Conservation (phyloP, 92 coral and sea anemone species). For the Phenganax marumi region DNA sequence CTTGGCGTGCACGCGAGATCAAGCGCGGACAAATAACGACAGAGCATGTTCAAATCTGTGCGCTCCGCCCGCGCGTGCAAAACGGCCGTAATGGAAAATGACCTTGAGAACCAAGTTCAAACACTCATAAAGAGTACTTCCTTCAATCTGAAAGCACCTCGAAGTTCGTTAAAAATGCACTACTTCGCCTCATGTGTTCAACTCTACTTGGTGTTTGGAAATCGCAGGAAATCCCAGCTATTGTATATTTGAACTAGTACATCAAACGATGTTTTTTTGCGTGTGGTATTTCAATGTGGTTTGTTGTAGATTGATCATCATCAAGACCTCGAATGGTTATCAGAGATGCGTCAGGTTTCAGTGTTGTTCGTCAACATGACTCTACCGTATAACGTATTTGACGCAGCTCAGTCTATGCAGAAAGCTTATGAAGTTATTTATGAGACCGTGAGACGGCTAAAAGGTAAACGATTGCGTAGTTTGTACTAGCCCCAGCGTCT, state of each 20-base stretch:
- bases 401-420: conserved; percentile 79
- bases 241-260: no score
- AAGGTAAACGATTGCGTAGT: conserved; percentile 55
- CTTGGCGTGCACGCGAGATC: no score
- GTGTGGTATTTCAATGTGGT: neutral
- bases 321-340: conserved; percentile 85
- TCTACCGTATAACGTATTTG: conserved; percentile 69
- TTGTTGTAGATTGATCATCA: conserved; percentile 79
- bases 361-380: conserved; percentile 93
- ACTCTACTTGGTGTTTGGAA: neutral
- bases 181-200: no score
- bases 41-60: no score
- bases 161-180: no score
- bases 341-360: conserved; percentile 98
- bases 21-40: no score
- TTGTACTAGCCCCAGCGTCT: neutral
- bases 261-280: no score
- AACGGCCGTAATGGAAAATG: no score
- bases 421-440: conserved; percentile 87
- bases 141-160: no score
- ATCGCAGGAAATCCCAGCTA: neutral
- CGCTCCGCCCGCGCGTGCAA: no score
- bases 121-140: no score
- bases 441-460: conserved; percentile 66
- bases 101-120: no score